Evolutionary conservation across 2,113 vertebrate species (phyloP), one percentile per base, ranked within the genome.

Genomic region (Oreochromis aureus): DNA sequence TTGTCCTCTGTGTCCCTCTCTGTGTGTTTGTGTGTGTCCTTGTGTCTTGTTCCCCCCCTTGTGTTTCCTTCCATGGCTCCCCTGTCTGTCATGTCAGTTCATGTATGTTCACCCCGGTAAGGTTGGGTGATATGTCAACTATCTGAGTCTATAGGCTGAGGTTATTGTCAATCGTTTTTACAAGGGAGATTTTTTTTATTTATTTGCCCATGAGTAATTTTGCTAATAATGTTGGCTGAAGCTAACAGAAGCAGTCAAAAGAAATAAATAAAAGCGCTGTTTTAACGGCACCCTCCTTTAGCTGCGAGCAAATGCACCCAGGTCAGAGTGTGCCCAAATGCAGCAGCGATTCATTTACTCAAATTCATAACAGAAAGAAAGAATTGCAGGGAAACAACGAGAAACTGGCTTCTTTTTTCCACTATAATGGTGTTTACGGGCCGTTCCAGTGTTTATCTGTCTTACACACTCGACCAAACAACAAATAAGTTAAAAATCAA

Each of bases 251-350:
- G 58, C 27, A 59, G 56, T 39, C 39, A 10, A 39, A 4, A 10
- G 10, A 51, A 9, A 59, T 27, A 58, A 61, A 61, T 61, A 61
- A 32, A 32, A 61, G 2, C 0, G 1, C 58, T 32, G 27, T 1
- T 61, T 32, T 61, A 32, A 32, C 32, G 58, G 8, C 15, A 61
- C 58, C 58, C 7, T 61, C 56, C 15, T 59, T 59, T 0, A 24
- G 22, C 22, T 24, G 22, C 22, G 22, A 24, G 58, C 15, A 59
- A 59, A 59, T 59, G 56, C 15, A 59, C 56, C 56, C 15, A 3
- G 1, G 8, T 59, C 27, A 32, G 27, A 61, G 58, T 61, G 58
- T 59, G 56, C 56, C 56, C 56, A 59, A 59, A 32, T 59, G 8
- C 27, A 59, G 56, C 56, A 59, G 56, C 30, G 1, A 24, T 59